phyloP scores from a whole-genome alignment of 64 coral and sea anemone genomes.

The Montipora sp. region DNA sequence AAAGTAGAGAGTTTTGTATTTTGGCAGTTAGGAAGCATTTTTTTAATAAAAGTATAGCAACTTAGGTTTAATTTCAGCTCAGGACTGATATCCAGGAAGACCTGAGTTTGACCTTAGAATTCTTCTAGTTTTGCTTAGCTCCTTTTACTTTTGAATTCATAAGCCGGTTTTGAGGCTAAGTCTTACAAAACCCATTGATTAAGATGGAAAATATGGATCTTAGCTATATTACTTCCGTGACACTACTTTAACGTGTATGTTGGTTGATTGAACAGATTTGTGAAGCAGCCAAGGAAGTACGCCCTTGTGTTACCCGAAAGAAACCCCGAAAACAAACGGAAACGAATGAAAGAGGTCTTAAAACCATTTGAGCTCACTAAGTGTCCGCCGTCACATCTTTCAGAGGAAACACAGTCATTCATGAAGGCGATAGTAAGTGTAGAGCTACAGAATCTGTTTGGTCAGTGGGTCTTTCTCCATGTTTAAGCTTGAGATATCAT shows the following conservation, averaged over 20 bases:
- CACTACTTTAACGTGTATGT: background rate
- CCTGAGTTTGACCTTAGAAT: too few relatives aligned
- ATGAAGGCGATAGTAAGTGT: conserved; percentile 87
- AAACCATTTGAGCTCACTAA: conserved; percentile 83
- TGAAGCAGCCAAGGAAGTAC: conserved; percentile 91
- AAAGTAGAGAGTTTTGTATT: too few relatives aligned
- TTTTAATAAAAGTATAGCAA: too few relatives aligned
- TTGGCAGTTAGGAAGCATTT: too few relatives aligned
- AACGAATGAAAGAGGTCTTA: conserved; percentile 66
- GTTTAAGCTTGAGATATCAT: too few relatives aligned
- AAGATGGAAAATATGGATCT: background rate
- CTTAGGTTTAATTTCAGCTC: too few relatives aligned
- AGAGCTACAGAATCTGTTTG: background rate
- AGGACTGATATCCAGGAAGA: too few relatives aligned
- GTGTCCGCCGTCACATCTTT: conserved; percentile 73
- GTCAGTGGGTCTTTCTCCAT: too few relatives aligned
- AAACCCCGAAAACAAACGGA: conserved; percentile 84
- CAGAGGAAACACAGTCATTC: conserved; percentile 64
- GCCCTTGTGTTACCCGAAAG: conserved; percentile 77
- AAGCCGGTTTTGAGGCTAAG: too few relatives aligned
- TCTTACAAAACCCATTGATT: too few relatives aligned
- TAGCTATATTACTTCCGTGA: background rate
- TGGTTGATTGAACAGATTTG: conserved; percentile 58
- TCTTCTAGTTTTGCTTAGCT: too few relatives aligned
- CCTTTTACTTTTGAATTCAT: too few relatives aligned